Evolutionary conservation across 2,888 invertebrate genomes (phyloP), one percentile per base, ranked within the genome.

Genomic region (Mesorhabditis belari): DNA sequence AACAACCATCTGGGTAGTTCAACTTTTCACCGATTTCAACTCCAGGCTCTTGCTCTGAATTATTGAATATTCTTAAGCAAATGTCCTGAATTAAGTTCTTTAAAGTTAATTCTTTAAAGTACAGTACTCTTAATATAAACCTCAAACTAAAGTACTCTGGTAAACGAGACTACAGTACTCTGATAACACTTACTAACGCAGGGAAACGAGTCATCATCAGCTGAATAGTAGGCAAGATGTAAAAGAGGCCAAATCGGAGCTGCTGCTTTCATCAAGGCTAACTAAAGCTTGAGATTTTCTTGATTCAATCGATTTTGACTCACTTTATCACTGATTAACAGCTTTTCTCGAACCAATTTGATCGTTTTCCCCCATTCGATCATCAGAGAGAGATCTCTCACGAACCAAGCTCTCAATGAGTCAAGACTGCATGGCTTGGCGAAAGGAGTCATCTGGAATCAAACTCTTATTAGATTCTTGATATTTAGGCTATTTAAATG

Each of bases 341-440:
- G 60, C 26, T 71, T 29, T 17, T 65, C 53, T 27, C 66, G 62
- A 62, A 66, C 64, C 5, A 69, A 68, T 12, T 69, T 70, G 5
- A 74, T 54, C 26, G 66, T 64, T 52, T 74, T 74, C 17, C 71
- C 71, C 74, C 74, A 74, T 53, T 74, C 74, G 57, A 74, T 63
- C 74, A 74, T 74, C 21, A 74, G 63, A 5, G 70, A 65, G 5
- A 74, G 59, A 63, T 74, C 74, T 17, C 71, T 57, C 1, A 71
- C 70, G 60, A 74, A 72, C 74, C 74, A 74, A 49, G 60, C 57
- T n/a, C 74, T 64, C 51, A 74, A 53, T 1, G 65, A 61, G 55
- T 64, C 66, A 6, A 68, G 62, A 4, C 70, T 59, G 56, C 71
- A 71, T 4, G 69, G 64, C 29, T 62, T 23, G 12, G 44, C 44